Percentiles rank a stretch among this genome's conserved stretches.
These are phyloP conservation scores for Trichonephila clavipes DNA, from an alignment of 1,140 invertebrate genomes.

Conservation along the genomic window DNA sequence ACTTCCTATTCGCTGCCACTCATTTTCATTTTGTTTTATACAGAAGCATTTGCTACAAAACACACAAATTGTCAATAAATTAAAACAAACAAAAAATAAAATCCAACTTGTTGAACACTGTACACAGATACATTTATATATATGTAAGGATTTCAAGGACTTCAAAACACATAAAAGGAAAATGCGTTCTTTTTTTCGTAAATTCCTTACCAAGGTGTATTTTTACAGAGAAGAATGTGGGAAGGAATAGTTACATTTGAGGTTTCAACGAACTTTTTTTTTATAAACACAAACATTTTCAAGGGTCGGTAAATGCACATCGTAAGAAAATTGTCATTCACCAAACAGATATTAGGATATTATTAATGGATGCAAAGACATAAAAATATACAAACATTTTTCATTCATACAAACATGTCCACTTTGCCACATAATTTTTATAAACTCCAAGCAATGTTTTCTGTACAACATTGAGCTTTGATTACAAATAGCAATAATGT, in stretches of 20 bases:
- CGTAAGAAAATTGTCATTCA: not conserved
- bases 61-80: conserved; percentile 13
- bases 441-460: conserved; percentile 30
- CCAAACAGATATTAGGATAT: not conserved
- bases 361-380: not conserved
- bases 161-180: not conserved
- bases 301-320: not conserved
- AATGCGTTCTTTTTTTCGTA: not conserved
- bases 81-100: not conserved
- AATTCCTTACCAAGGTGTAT: not conserved
- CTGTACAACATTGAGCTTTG: conserved; percentile 29
- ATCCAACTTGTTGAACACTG: not conserved
- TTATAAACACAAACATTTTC: not conserved
- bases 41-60: conserved; percentile 62
- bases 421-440: conserved; percentile 31
- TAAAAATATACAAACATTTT: not conserved
- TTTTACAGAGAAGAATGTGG: not conserved
- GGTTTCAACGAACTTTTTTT: not conserved
- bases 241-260: not conserved
- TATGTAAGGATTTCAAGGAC: not conserved
- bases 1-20: conserved; percentile 54
- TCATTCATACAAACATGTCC: conserved; percentile 38
- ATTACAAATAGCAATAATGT: not conserved
- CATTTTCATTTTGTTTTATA: conserved; percentile 44
- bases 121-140: conserved; percentile 3